Conservation (phyloP, 2,113 vertebrate genomes). For the Spilogale gracilis region DNA sequence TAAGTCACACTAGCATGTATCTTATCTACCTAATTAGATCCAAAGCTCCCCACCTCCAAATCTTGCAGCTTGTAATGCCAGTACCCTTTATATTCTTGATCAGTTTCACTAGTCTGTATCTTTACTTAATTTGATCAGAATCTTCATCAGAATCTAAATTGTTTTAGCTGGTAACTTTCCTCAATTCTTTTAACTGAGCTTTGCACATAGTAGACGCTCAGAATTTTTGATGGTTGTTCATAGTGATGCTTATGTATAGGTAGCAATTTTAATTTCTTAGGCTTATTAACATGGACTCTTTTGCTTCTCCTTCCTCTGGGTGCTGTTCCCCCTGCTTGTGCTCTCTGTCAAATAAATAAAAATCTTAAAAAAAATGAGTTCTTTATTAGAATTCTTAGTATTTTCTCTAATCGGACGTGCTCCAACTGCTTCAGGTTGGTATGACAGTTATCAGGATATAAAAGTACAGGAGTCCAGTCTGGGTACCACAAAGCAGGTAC, state of each 20-base stretch:
- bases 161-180: neutral
- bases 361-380: neutral
- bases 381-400: conserved; percentile 47
- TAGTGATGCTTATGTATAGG: conserved; percentile 25
- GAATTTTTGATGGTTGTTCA: conserved; percentile 17
- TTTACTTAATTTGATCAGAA: conserved; percentile 36
- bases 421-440: neutral
- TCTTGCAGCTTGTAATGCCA: neutral
- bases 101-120: neutral
- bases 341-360: neutral
- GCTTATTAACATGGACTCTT: conserved; percentile 46
- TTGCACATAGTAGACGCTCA: neutral
- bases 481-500: neutral
- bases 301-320: neutral
- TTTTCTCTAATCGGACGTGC: conserved; percentile 42
- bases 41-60: neutral
- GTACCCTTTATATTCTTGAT: conserved; percentile 3
- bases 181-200: conserved; percentile 23
- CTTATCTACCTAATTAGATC: neutral
- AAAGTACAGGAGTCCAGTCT: neutral
- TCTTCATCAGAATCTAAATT: neutral
- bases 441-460: neutral
- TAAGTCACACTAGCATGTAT: conserved; percentile 16
- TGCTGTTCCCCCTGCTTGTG: neutral
- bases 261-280: conserved; percentile 50